Conservation (phyloP, 2,888 invertebrate species). For the Byasa hedistus region DNA sequence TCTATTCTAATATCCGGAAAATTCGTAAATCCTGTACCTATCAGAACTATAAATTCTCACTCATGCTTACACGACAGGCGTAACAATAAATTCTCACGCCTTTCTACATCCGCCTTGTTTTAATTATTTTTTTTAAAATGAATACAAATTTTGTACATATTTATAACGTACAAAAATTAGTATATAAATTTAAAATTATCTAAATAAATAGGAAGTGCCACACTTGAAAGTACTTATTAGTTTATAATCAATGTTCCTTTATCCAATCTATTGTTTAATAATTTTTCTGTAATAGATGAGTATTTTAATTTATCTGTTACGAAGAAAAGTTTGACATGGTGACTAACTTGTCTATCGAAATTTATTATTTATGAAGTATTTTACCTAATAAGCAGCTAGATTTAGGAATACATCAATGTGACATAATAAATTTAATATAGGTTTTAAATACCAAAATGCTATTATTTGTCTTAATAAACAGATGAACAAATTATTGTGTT, state of each 20-base stretch:
- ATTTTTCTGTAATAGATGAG: conserved; percentile 29
- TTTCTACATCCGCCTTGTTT: conserved; percentile 19
- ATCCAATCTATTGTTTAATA: conserved; percentile 18
- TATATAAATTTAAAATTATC: conserved; percentile 1
- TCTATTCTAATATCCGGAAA: background rate
- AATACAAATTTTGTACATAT: conserved; percentile 18
- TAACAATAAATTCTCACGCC: background rate
- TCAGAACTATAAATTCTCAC: background rate
- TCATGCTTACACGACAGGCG: background rate
- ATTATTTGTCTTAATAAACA: conserved; percentile 29
- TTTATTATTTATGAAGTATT: conserved; percentile 42
- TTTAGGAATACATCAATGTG: conserved; percentile 33
- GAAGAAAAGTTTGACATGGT: background rate
- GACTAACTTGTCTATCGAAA: background rate
- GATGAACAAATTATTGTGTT: conserved; percentile 4
- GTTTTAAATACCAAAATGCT: conserved; percentile 16
- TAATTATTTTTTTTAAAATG: conserved; percentile 25
- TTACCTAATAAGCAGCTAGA: conserved; percentile 33
- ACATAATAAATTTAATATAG: conserved; percentile 36
- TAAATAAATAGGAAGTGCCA: conserved; percentile 17
- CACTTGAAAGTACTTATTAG: conserved; percentile 38
- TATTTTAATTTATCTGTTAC: conserved; percentile 23
- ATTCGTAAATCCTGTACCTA: background rate
- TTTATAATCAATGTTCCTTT: conserved; percentile 27
- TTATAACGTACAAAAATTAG: conserved; percentile 11